phyloP scores from a whole-genome alignment of 2,797 vertebrate genomes.

The Chloroceryle inda region DNA sequence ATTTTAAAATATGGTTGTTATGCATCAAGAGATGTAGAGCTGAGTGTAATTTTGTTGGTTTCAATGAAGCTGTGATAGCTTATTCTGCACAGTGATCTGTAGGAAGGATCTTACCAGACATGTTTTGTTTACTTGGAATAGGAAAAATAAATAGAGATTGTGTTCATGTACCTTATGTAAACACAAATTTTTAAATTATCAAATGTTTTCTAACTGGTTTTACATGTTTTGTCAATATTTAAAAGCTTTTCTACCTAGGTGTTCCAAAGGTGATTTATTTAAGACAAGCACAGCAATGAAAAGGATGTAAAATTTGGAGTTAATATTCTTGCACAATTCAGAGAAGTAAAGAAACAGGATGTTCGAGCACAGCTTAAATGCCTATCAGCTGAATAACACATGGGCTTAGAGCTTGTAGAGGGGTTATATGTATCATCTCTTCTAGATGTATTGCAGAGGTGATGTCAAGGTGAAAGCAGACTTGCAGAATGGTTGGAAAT shows the following conservation, averaged over 20 bases:
- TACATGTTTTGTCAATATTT: neutral
- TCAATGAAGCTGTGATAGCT: neutral
- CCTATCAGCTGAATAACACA: constrained; percentile 74
- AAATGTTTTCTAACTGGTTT: neutral
- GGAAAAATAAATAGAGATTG: neutral
- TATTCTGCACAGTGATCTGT: neutral
- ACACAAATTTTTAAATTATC: neutral
- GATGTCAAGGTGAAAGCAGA: constrained; percentile 92
- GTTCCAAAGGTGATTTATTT: constrained; percentile 33
- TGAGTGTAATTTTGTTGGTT: neutral
- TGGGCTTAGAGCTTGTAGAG: constrained; percentile 60
- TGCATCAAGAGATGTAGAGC: neutral
- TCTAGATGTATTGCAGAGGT: constrained; percentile 85
- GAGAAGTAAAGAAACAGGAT: constrained; percentile 43
- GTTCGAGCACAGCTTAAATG: constrained; percentile 73
- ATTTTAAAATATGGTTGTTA: neutral
- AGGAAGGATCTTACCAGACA: neutral
- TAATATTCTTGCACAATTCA: constrained; percentile 4
- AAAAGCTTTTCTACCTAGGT: neutral
- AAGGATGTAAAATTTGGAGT: neutral
- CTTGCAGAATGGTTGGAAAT: constrained; percentile 90
- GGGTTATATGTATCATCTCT: constrained; percentile 82
- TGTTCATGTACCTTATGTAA: neutral
- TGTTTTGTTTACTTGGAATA: neutral
- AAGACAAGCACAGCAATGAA: neutral